These are phyloP conservation scores for Nephotettix cincticeps DNA, from an alignment of 1,140 invertebrate genomes.

Conservation along the genomic window DNA sequence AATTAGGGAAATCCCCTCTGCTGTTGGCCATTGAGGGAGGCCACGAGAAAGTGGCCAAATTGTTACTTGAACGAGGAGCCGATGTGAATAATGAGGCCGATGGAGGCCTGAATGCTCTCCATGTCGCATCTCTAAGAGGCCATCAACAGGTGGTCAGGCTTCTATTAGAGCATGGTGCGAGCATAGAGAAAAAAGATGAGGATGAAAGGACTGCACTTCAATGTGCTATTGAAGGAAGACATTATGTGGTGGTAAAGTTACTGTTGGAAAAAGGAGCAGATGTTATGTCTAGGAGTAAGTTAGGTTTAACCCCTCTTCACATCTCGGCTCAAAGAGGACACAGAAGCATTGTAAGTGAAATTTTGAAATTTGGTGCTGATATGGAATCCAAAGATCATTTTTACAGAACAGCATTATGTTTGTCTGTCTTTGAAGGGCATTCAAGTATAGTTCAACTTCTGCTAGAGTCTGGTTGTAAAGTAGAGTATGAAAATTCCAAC, in stretches of 20 bases:
- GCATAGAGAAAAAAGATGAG: background rate
- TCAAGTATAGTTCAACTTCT: background rate
- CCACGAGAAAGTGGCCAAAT: background rate
- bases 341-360: background rate
- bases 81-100: background rate
- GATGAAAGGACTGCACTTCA: background rate
- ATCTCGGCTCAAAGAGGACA: background rate
- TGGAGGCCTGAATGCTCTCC: background rate
- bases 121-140: constrained; percentile 4
- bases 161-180: background rate
- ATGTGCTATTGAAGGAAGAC: constrained; percentile 1
- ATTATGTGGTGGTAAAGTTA: background rate
- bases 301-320: background rate
- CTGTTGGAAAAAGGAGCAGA: constrained; percentile 4
- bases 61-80: background rate
- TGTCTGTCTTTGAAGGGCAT: background rate
- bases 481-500: background rate
- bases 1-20: background rate
- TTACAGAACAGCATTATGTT: background rate
- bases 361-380: background rate
- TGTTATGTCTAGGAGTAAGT: background rate
- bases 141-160: background rate
- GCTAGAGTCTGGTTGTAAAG: background rate
- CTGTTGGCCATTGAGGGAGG: background rate
- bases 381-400: background rate